These are phyloP conservation scores for Aphelinus certus DNA, from an alignment of 1,140 invertebrate genomes.

Conservation along the genomic window DNA sequence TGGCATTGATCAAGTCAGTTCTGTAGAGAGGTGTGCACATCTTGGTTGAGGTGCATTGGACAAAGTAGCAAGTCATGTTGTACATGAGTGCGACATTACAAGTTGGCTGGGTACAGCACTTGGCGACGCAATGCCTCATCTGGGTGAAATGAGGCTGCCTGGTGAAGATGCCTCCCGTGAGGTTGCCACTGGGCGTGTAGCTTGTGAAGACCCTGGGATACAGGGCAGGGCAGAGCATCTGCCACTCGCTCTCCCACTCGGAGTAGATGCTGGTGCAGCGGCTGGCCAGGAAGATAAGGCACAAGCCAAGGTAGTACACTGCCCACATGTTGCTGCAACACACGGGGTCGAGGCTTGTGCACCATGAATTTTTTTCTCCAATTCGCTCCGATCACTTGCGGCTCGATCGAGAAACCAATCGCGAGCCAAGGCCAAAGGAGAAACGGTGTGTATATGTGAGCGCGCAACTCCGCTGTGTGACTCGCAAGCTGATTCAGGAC, in stretches of 20 bases:
- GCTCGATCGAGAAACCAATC: too few species aligned
- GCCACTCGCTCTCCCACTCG: constrained; percentile 52
- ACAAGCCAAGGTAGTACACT: constrained; percentile 48
- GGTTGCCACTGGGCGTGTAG: constrained; percentile 66
- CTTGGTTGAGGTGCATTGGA: constrained; percentile 76
- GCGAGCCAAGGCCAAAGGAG: too few species aligned
- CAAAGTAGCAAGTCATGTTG: constrained; percentile 79
- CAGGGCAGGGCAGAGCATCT: constrained; percentile 56
- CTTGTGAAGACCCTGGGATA: constrained; percentile 55
- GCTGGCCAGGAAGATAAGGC: constrained; percentile 48
- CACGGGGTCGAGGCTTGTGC: too few species aligned
- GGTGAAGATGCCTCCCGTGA: constrained; percentile 70
- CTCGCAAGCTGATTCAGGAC: too few species aligned
- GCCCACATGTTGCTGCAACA: constrained; percentile 52
- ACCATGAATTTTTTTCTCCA: too few species aligned
- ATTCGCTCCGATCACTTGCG: too few species aligned
- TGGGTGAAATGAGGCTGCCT: constrained; percentile 67
- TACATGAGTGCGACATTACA: constrained; percentile 86
- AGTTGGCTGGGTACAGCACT: constrained; percentile 73
- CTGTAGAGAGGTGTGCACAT: constrained; percentile 74
- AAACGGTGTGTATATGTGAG: too few species aligned
- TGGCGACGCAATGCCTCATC: constrained; percentile 74
- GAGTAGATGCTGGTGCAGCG: constrained; percentile 52
- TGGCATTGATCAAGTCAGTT: constrained; percentile 66
- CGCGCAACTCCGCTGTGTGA: too few species aligned